Evolutionary conservation across 2,113 vertebrate genomes (phyloP).

Genomic region (Eonycteris spelaea): DNA sequence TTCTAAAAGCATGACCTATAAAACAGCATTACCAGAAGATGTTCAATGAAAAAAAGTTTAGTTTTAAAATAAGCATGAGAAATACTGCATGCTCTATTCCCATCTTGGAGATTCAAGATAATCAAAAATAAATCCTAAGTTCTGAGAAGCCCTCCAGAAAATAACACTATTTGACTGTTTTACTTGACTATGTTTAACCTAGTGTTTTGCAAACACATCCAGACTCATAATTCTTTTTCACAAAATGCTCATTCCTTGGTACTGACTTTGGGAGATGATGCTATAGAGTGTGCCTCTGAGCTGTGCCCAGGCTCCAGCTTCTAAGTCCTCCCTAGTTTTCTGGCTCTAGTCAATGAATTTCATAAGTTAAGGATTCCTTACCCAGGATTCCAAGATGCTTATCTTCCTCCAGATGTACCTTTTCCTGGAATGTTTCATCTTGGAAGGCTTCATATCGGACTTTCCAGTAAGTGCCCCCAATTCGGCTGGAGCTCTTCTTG

Average conservation of each 20-base stretch:
- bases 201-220: neutral
- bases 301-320: fast-evolving
- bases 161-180: neutral
- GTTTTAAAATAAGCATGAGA: neutral
- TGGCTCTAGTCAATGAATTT: neutral
- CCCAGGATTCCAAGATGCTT: conserved; percentile 85
- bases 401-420: conserved; percentile 76
- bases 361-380: conserved; percentile 63
- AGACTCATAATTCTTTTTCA: neutral
- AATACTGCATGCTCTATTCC: neutral
- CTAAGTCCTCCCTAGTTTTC: neutral
- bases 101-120: neutral
- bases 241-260: neutral
- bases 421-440: conserved; percentile 82
- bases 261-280: neutral
- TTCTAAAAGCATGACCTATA: neutral
- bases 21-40: neutral
- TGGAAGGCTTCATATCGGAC: conserved; percentile 83
- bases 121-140: neutral
- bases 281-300: neutral
- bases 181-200: neutral
- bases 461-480: conserved; percentile 86
- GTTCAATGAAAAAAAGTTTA: neutral
- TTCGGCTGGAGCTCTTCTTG: conserved; percentile 57
- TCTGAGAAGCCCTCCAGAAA: neutral